A percentile compares a stretch with the other conserved stretches of the same genome.
These are phyloP conservation scores for Mormoops blainvillei DNA, from an alignment of 2,113 vertebrate species.

Conservation along the genomic window DNA sequence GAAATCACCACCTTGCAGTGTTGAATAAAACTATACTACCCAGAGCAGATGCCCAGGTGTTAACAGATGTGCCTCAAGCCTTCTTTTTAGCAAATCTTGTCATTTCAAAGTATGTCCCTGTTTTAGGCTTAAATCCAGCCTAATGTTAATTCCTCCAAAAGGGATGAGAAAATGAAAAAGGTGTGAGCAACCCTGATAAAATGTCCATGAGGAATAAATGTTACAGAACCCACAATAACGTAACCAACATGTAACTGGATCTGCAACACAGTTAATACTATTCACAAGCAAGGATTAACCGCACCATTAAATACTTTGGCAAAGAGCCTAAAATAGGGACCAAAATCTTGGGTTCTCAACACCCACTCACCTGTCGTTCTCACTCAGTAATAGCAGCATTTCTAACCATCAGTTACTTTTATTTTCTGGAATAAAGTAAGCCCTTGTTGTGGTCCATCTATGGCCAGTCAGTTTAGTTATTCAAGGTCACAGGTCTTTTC, in stretches of 20 bases:
- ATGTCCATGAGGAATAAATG: not conserved
- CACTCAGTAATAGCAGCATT: not conserved
- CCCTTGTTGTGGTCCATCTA: not conserved
- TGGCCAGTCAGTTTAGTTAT: not conserved
- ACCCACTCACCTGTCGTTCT: not conserved
- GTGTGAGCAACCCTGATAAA: not conserved
- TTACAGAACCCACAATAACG: not conserved
- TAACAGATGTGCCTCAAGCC: not conserved
- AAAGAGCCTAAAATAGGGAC: not conserved
- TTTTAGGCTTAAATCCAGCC: not conserved
- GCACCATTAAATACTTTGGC: not conserved
- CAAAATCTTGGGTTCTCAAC: not conserved
- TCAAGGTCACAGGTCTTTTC: not conserved
- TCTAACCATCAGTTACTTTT: not conserved
- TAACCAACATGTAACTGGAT: not conserved
- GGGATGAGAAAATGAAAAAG: not conserved
- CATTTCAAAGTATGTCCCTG: not conserved
- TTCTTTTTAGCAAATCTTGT: not conserved
- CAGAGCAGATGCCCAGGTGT: not conserved
- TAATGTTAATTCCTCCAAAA: not conserved
- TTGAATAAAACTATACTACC: not conserved
- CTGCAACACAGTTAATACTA: not conserved
- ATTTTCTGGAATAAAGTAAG: slow-evolving; percentile 20
- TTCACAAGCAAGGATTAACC: not conserved
- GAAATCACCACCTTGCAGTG: not conserved